phyloP scores from a whole-genome alignment of 2,888 invertebrate genomes.

The Tetropium fuscum region DNA sequence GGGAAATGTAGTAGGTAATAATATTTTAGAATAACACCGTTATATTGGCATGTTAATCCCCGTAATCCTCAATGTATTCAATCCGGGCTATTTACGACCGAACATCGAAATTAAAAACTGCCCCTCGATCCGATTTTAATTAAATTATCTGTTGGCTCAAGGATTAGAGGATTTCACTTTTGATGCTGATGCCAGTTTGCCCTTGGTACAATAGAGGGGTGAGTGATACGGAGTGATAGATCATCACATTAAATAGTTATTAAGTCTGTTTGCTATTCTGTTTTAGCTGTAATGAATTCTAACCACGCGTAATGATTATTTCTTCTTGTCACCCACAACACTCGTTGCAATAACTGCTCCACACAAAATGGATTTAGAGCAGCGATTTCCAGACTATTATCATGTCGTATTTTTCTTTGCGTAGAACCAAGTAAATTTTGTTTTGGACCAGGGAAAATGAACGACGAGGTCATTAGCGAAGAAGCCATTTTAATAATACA shows the following conservation, averaged over 20 bases:
- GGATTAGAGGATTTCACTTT: slow-evolving; percentile 55
- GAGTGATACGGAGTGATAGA: slow-evolving; percentile 54
- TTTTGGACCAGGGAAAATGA: too few species aligned
- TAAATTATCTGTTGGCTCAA: slow-evolving; percentile 59
- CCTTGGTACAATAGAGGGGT: slow-evolving; percentile 47
- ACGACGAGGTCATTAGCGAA: too few species aligned
- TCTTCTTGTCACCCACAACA: background rate
- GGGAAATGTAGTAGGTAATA: too few species aligned
- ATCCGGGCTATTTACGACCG: slow-evolving; percentile 32
- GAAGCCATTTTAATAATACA: too few species aligned
- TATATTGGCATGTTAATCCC: slow-evolving; percentile 42
- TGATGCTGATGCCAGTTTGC: slow-evolving; percentile 40
- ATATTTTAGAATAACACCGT: slow-evolving; percentile 31
- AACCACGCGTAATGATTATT: slow-evolving; percentile 1
- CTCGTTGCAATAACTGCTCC: background rate
- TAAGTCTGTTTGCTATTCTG: slow-evolving; percentile 46
- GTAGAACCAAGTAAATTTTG: too few species aligned
- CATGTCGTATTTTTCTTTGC: too few species aligned
- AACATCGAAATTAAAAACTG: slow-evolving; percentile 59
- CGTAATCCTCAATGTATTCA: slow-evolving; percentile 31
- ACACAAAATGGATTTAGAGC: background rate
- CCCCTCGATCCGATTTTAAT: slow-evolving; percentile 60
- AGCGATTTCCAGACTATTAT: too few species aligned
- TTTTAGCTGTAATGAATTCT: slow-evolving; percentile 20
- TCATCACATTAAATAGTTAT: slow-evolving; percentile 59